phyloP scores from a whole-genome alignment of 1,140 invertebrate species.

The Drosophila kohkoa region DNA sequence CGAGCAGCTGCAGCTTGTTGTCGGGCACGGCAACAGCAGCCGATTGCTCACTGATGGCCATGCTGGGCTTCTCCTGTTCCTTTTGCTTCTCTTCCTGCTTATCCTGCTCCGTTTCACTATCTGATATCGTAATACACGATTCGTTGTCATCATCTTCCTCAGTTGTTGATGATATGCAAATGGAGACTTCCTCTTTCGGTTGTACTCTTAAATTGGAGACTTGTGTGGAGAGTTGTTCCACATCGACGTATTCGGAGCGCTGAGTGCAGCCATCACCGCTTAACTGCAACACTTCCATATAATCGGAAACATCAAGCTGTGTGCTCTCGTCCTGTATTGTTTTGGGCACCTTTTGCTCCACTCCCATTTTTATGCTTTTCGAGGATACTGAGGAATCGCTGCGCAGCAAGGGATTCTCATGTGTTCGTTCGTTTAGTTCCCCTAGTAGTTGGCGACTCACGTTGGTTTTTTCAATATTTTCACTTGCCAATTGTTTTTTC shows the following conservation, averaged over 20 bases:
- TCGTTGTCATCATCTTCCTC: constrained; percentile 46
- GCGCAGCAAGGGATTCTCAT: constrained; percentile 45
- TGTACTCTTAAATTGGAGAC: constrained; percentile 61
- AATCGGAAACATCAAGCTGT: constrained; percentile 50
- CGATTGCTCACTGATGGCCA: constrained; percentile 47
- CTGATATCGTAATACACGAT: constrained; percentile 72
- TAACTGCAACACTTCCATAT: constrained; percentile 73
- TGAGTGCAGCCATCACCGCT: constrained; percentile 61
- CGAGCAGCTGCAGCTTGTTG: constrained; percentile 63
- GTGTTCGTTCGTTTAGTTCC: constrained; percentile 4
- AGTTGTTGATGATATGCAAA: constrained; percentile 72
- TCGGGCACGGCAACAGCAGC: constrained; percentile 28
- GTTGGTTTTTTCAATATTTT: constrained; percentile 9
- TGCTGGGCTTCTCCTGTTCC: constrained; percentile 25
- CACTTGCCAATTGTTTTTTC: constrained; percentile 51
- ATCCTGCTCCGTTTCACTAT: constrained; percentile 41
- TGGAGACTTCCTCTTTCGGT: constrained; percentile 42
- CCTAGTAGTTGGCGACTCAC: constrained; percentile 49
- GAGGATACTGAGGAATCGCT: constrained; percentile 29
- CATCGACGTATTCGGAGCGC: constrained; percentile 23
- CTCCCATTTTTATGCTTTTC: not conserved
- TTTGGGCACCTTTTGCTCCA: constrained; percentile 2
- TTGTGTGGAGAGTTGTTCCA: constrained; percentile 45
- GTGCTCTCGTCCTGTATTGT: constrained; percentile 1
- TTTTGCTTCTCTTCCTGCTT: no score